phyloP scores from a whole-genome alignment of 2,888 invertebrate genomes.

The Apamea monoglypha region DNA sequence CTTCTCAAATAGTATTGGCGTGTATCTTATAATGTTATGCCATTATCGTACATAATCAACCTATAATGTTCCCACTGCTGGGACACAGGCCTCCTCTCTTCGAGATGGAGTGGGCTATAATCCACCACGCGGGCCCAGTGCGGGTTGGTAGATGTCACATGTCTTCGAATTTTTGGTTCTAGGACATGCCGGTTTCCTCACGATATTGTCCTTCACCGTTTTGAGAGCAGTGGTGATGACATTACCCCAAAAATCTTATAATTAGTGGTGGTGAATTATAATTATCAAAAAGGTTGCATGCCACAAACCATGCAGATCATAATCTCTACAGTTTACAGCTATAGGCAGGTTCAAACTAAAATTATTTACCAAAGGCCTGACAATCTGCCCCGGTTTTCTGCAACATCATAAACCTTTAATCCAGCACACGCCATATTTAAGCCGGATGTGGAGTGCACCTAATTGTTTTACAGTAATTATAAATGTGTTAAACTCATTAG shows the following conservation, averaged over 20 bases:
- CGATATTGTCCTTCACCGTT: too few relatives aligned
- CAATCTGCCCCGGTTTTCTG: background rate
- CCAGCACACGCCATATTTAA: conserved; percentile 25
- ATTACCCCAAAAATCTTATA: too few relatives aligned
- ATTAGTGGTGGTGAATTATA: too few relatives aligned
- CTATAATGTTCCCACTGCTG: too few relatives aligned
- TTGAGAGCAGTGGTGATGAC: too few relatives aligned
- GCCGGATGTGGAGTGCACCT: background rate
- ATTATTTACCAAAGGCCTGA: background rate
- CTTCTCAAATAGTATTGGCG: background rate
- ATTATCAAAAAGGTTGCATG: background rate
- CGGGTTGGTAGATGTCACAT: too few relatives aligned
- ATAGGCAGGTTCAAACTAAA: background rate
- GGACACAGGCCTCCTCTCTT: too few relatives aligned
- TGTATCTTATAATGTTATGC: background rate
- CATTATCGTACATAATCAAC: background rate
- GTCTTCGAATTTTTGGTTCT: too few relatives aligned
- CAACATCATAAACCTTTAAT: conserved; percentile 18
- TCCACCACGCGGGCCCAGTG: too few relatives aligned
- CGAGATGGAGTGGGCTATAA: too few relatives aligned
- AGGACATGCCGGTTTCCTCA: too few relatives aligned
- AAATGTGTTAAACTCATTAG: conserved; percentile 40
- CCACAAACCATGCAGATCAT: too few relatives aligned
- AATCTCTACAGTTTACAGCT: background rate
- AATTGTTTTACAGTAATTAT: conserved; percentile 49